Base-by-base conservation (phyloP, 2,113 vertebrate genomes). In the Stictonetta naevosa region DNA sequence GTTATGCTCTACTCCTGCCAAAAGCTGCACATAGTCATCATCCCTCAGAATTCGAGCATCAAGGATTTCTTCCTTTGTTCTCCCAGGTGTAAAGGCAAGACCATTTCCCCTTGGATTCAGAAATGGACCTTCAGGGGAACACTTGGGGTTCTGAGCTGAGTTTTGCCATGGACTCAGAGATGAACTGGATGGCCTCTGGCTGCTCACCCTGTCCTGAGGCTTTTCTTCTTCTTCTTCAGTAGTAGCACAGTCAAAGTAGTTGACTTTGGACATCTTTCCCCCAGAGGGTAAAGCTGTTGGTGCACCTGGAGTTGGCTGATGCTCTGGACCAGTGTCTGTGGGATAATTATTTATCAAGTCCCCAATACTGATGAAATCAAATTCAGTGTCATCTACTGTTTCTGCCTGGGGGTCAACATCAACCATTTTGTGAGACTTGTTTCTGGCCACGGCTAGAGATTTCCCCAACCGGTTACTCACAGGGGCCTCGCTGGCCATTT, bases 1-100 rank as follows among this genome's bases (percentile, higher is more conserved):
- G 0, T 96, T 74, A 11, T 98, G 98, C 33, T 97, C 98, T 67
- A 99, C 98, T 22, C 99, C 99, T 17, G 98, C 98, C 73, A 99
- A 95, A 5, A 99, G 98, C 22, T 97, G 97, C 60, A 75, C 79
- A 92, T 98, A 98, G 94, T 99, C 99, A 7, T 96, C 91, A 8
- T 97, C 96, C 17, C 95, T 97, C 96, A 99, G 96, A 36, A 92
- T 63, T 15, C 98, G 98, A 63, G 97, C 96, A 0, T 92, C 78
- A 22, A 96, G 86, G 48, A 95, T 53, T 58, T 96, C 95, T 53
- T 97, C 96, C 63, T 84, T 93, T 0, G 1, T 56, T 38, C 53
- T 90, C 28, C 66, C 95, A 26, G 86, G 92, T 2, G 46, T 3
- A 29, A 97, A 94, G 63, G 44, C 17, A 42, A 94, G 95, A 34